A percentile compares a stretch with the other conserved stretches of the same genome.
phyloP scores from a whole-genome alignment of 30 jellyfish, hydroid and myxozoan species.

The Catostylus mosaicus region DNA sequence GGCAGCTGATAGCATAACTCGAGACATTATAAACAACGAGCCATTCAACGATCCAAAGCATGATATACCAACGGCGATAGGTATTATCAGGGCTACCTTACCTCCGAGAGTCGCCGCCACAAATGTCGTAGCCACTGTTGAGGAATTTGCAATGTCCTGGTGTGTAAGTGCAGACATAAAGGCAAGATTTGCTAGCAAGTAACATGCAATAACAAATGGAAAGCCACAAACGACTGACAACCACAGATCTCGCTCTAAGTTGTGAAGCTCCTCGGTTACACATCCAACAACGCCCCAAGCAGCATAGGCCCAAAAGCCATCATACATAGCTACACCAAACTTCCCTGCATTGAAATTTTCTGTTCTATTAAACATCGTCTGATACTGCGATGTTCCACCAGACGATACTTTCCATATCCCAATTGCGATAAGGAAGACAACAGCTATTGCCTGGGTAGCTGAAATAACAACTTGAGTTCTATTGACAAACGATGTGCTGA shows the following conservation, averaged over 20 bases:
- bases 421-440: constrained; percentile 5
- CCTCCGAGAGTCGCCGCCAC: constrained; percentile 19
- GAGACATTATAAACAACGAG: not conserved
- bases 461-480: constrained; percentile 32
- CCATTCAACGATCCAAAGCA: constrained; percentile 41
- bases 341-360: constrained; percentile 6
- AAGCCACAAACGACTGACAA: constrained; percentile 27
- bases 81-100: constrained; percentile 25
- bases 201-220: constrained; percentile 20
- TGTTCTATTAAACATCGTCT: not conserved
- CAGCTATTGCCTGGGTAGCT: constrained; percentile 7
- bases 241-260: constrained; percentile 44
- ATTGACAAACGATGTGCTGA: constrained; percentile 16
- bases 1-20: constrained; percentile 43
- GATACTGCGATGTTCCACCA: constrained; percentile 12
- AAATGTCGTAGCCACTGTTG: constrained; percentile 43
- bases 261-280: constrained; percentile 37
- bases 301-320: constrained; percentile 35
- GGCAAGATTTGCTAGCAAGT: constrained; percentile 10
- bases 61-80: constrained; percentile 9
- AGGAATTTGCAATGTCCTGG: constrained; percentile 34
- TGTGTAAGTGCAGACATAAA: constrained; percentile 45
- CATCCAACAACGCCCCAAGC: constrained; percentile 54
- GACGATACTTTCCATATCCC: constrained; percentile 44
- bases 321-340: constrained; percentile 38